These are phyloP conservation scores for Onychorhynchus coronatus DNA, from an alignment of 2,113 vertebrate genomes.

Conservation along the genomic window DNA sequence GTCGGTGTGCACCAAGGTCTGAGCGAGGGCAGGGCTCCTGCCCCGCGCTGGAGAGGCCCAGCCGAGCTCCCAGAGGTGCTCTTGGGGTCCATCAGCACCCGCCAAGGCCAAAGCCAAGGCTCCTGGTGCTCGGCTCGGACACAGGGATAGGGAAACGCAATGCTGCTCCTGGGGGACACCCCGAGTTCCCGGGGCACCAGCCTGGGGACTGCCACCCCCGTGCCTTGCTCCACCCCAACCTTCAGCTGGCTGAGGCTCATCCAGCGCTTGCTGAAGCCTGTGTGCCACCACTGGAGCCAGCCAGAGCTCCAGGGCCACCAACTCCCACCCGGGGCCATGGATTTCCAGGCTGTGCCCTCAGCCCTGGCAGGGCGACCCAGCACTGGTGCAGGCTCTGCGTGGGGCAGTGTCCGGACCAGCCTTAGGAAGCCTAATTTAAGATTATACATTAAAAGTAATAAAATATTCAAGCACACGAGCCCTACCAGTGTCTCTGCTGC, in stretches of 20 bases:
- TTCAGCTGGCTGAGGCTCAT: not conserved
- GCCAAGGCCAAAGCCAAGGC: not conserved
- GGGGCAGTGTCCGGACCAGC: not conserved
- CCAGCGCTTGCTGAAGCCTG: rapidly evolving
- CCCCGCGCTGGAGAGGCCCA: not conserved
- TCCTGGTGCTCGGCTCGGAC: not conserved
- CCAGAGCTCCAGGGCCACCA: not conserved
- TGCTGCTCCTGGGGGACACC: not conserved
- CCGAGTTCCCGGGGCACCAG: not conserved
- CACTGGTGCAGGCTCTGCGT: not conserved
- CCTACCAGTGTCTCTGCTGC: not conserved
- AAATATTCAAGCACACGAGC: not conserved
- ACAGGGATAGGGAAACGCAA: not conserved
- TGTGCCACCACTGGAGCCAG: not conserved
- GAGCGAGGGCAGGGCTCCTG: not conserved
- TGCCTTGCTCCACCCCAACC: not conserved
- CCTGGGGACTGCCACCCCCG: not conserved
- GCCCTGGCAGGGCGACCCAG: not conserved
- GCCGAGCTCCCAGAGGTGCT: not conserved
- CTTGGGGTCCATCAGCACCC: not conserved
- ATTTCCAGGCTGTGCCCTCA: rapidly evolving
- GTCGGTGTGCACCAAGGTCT: constrained; percentile 76
- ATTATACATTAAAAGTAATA: not conserved
- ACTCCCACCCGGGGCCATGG: rapidly evolving
- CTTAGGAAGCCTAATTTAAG: not conserved